Conservation (phyloP, 2,797 vertebrate genomes). For the Propithecus perrieri region DNA sequence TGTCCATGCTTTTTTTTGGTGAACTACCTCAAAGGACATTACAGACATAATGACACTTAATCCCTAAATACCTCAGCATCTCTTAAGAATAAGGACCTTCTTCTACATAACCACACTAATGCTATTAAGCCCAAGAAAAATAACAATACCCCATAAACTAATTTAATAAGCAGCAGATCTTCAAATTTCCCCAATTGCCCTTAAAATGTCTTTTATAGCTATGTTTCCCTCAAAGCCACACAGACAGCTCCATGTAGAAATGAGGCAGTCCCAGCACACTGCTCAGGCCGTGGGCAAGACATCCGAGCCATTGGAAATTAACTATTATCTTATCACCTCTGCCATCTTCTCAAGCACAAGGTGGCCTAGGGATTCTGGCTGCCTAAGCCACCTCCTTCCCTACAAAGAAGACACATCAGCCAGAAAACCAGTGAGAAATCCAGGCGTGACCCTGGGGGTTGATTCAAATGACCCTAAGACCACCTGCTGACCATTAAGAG, state of each 20-base stretch:
- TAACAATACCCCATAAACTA: neutral
- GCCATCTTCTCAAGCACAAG: neutral
- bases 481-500: neutral
- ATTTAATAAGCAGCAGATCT: neutral
- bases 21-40: neutral
- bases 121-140: neutral
- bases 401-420: neutral
- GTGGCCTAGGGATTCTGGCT: neutral
- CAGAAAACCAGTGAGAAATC: neutral
- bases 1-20: neutral
- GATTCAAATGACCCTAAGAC: neutral
- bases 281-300: neutral
- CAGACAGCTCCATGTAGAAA: neutral
- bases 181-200: neutral
- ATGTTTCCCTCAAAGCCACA: neutral
- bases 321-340: too few relatives aligned
- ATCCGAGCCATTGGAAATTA: neutral
- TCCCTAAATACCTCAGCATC: neutral
- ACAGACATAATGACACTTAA: neutral
- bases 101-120: neutral
- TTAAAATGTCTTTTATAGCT: neutral
- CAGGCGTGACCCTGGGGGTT: neutral
- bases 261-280: neutral
- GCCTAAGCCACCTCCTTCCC: neutral
- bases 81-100: neutral